Percentiles rank a stretch among this genome's conserved stretches.
Evolutionary conservation across 2,888 invertebrate genomes (phyloP).

Genomic region (Acanthosepion lycidas): DNA sequence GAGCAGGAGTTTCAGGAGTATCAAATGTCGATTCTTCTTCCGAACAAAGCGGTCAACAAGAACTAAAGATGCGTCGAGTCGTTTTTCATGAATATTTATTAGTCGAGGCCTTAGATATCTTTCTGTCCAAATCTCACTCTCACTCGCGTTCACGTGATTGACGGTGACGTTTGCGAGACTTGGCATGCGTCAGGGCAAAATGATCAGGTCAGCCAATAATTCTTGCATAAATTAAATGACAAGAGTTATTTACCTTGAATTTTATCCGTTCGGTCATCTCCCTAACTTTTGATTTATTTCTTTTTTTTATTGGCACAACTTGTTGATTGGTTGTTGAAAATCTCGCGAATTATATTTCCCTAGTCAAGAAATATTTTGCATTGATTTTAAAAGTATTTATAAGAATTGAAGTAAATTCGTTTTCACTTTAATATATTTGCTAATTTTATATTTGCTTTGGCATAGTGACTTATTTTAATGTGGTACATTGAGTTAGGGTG

Average conservation of each 20-base stretch:
- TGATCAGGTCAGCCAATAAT: background rate
- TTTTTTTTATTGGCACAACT: background rate
- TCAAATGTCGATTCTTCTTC: conserved; percentile 9
- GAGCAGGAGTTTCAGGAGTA: conserved; percentile 6
- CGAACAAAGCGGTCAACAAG: background rate
- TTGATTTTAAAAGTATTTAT: too few species aligned
- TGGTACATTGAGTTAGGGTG: too few species aligned
- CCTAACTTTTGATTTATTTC: background rate
- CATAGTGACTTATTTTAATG: too few species aligned
- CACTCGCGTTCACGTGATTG: background rate
- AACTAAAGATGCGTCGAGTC: background rate
- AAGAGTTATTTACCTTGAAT: background rate
- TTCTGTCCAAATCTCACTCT: background rate
- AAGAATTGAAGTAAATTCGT: too few species aligned
- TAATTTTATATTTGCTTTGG: too few species aligned
- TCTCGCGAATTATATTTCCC: background rate
- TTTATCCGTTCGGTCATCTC: background rate
- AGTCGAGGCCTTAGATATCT: background rate
- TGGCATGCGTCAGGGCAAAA: background rate
- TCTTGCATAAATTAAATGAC: background rate
- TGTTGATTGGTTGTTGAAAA: background rate
- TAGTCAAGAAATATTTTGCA: background rate
- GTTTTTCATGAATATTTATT: background rate
- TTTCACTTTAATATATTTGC: too few species aligned
- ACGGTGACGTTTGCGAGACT: background rate